These are phyloP conservation scores for Jacana jacana DNA, from an alignment of 2,113 vertebrate species.

Conservation along the genomic window DNA sequence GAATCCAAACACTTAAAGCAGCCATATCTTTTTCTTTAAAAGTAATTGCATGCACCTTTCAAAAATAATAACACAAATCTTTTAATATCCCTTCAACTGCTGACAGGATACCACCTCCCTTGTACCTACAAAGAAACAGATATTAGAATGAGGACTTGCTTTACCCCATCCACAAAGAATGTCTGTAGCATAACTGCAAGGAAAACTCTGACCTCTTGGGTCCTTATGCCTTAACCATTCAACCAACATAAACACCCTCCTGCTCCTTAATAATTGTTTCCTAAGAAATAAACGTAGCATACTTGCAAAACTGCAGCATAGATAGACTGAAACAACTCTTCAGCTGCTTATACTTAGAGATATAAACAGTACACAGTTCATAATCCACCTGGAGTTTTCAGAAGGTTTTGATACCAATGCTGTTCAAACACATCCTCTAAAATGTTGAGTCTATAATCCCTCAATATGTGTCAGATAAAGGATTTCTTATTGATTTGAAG, in stretches of 20 bases:
- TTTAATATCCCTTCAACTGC: background rate
- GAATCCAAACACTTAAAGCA: background rate
- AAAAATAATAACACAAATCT: background rate
- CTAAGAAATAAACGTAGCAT: background rate
- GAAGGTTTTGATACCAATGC: conserved; percentile 43
- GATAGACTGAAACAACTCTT: conserved; percentile 15
- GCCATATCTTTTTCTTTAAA: background rate
- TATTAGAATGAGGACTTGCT: background rate
- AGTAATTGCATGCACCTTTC: background rate
- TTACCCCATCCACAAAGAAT: background rate
- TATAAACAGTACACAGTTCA: conserved; percentile 47
- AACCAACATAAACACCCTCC: background rate
- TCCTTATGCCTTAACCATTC: background rate
- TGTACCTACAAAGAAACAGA: background rate
- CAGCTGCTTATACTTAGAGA: conserved; percentile 23
- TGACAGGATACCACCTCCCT: background rate
- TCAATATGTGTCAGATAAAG: conserved; percentile 49
- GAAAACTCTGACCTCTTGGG: background rate
- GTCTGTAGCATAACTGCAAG: background rate
- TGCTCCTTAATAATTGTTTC: background rate
- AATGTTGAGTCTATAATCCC: conserved; percentile 53
- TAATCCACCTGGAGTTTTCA: conserved; percentile 59
- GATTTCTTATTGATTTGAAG: conserved; percentile 53
- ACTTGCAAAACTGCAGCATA: background rate
- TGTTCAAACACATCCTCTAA: conserved; percentile 44